phyloP scores from a whole-genome alignment of 2,113 vertebrate species.

The Peromyscus californicus region DNA sequence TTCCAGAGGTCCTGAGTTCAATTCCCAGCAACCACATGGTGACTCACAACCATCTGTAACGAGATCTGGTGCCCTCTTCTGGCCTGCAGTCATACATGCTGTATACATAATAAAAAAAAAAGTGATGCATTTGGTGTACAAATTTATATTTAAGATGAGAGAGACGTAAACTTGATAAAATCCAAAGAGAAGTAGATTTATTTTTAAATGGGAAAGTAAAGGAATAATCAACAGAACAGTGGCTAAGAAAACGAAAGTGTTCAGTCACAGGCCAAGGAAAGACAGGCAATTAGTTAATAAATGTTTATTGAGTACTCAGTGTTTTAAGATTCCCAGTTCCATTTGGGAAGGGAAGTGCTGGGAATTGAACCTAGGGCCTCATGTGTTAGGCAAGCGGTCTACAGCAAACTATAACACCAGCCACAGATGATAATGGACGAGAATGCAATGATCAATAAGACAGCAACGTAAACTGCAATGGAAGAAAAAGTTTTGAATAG shows the following conservation, averaged over 20 bases:
- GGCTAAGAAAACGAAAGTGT: background rate
- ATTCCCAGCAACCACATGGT: too few relatives aligned
- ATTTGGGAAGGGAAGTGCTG: background rate
- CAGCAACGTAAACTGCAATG: background rate
- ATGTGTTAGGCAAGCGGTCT: background rate
- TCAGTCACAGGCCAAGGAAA: background rate
- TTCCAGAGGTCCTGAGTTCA: too few relatives aligned
- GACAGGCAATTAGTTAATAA: background rate
- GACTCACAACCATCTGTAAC: too few relatives aligned
- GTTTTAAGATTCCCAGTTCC: background rate
- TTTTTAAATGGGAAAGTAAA: background rate
- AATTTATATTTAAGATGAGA: background rate
- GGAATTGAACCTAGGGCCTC: background rate
- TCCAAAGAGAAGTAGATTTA: background rate
- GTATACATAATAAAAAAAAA: too few relatives aligned
- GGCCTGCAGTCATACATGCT: too few relatives aligned
- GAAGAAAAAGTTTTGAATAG: background rate
- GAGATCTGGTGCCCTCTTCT: too few relatives aligned
- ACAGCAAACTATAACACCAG: background rate
- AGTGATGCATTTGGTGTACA: background rate
- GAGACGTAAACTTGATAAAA: background rate
- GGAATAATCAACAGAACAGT: background rate
- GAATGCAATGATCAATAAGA: background rate
- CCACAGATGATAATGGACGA: background rate
- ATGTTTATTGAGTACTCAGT: background rate